Conservation (phyloP, 2,797 vertebrate genomes). For the Anguilla megastoma region DNA sequence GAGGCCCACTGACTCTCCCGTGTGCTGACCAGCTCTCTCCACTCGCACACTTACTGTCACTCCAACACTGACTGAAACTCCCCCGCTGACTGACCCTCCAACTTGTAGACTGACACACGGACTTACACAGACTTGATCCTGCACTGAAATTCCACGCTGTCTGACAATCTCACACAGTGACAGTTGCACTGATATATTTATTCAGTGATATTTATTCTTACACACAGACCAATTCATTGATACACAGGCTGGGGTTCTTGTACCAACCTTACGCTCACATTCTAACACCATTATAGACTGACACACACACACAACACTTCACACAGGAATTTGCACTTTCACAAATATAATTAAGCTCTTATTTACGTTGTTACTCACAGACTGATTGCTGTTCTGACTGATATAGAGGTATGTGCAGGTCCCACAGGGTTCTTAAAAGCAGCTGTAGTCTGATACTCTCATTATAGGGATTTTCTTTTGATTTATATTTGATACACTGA, state of each 20-base stretch:
- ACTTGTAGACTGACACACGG: not conserved
- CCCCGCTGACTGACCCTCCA: not conserved
- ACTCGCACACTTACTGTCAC: not conserved
- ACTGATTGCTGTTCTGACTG: not conserved
- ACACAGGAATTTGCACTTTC: not conserved
- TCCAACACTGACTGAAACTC: conserved; percentile 48
- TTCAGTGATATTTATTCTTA: not conserved
- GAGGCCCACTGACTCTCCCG: conserved; percentile 9
- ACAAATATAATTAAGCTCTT: not conserved
- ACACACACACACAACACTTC: not conserved
- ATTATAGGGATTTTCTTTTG: not conserved
- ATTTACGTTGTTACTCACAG: not conserved
- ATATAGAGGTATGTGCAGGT: not conserved
- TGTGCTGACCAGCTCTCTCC: not conserved
- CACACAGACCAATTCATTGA: not conserved
- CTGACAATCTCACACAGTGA: conserved; percentile 14
- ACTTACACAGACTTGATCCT: not conserved
- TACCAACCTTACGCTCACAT: not conserved
- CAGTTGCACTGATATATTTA: conserved; percentile 16
- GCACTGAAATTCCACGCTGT: conserved; percentile 9
- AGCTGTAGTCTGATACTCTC: not conserved
- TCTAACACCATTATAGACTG: not conserved
- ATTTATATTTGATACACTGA: conserved; percentile 4
- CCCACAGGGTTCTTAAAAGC: not conserved
- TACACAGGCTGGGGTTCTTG: not conserved